These are phyloP conservation scores for Parotia lawesii DNA, from an alignment of 2,113 vertebrate species.

Conservation along the genomic window DNA sequence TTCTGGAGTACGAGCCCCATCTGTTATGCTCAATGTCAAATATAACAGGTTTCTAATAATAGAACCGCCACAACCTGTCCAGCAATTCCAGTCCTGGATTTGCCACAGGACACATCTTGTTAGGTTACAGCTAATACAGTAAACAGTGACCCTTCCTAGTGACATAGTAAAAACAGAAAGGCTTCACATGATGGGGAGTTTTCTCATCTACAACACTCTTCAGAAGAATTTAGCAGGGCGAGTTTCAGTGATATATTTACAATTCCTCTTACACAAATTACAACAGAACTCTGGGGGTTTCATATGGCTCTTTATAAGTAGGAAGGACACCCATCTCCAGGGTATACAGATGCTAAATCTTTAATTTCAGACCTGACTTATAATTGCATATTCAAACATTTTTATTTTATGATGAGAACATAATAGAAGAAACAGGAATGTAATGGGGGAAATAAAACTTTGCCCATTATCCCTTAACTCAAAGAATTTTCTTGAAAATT, in stretches of 20 bases:
- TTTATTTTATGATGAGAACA: neutral
- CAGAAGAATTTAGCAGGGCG: neutral
- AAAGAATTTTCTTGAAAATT: neutral
- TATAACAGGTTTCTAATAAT: slow-evolving; percentile 27
- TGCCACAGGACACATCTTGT: neutral
- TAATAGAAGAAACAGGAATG: neutral
- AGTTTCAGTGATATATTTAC: neutral
- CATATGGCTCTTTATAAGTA: neutral
- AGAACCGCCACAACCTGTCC: slow-evolving; percentile 1
- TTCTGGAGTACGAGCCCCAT: neutral
- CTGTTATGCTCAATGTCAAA: slow-evolving; percentile 3
- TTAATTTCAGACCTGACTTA: neutral
- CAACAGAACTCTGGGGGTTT: neutral
- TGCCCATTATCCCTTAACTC: neutral
- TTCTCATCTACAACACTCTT: neutral
- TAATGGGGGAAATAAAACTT: neutral
- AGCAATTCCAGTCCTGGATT: neutral
- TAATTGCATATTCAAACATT: neutral
- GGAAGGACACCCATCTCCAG: neutral
- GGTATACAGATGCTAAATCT: neutral
- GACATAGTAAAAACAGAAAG: neutral
- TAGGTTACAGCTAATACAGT: neutral
- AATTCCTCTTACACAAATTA: neutral
- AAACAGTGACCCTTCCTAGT: neutral
- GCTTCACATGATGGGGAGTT: neutral